Evolutionary conservation across 1,140 invertebrate genomes (phyloP).

Genomic region (Heliconius himera): DNA sequence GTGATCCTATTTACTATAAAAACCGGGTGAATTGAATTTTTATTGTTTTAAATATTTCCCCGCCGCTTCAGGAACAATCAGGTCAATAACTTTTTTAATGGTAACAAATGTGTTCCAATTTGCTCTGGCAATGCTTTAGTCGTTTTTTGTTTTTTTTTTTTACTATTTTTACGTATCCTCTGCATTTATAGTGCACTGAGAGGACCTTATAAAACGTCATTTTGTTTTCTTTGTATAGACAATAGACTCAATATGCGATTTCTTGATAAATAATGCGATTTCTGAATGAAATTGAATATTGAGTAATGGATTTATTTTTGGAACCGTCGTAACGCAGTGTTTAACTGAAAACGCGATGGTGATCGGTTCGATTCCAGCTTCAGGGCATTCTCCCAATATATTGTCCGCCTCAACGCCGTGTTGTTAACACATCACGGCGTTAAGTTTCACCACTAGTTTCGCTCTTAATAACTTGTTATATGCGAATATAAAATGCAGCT

Average conservation of each 20-base stretch:
- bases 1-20: slow-evolving; percentile 32
- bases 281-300: too few species aligned
- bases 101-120: not conserved
- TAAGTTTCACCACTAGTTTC: not conserved
- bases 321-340: too few species aligned
- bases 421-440: not conserved
- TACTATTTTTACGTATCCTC: not conserved
- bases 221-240: not conserved
- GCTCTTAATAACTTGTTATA: too few species aligned
- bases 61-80: not conserved
- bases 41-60: slow-evolving; percentile 9
- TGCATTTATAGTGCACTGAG: too few species aligned
- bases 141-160: not conserved
- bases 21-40: not conserved
- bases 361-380: not conserved
- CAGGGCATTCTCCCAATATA: not conserved
- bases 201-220: too few species aligned
- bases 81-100: slow-evolving; percentile 6
- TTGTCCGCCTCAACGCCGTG: too few species aligned
- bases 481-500: too few species aligned
- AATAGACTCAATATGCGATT: too few species aligned
- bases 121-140: not conserved
- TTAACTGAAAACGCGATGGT: not conserved
- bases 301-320: too few species aligned
- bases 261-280: too few species aligned